Percentiles rank a stretch among this genome's conserved stretches.
Conservation (phyloP, 1,140 invertebrate genomes). For the Drosophila ercepeae region DNA sequence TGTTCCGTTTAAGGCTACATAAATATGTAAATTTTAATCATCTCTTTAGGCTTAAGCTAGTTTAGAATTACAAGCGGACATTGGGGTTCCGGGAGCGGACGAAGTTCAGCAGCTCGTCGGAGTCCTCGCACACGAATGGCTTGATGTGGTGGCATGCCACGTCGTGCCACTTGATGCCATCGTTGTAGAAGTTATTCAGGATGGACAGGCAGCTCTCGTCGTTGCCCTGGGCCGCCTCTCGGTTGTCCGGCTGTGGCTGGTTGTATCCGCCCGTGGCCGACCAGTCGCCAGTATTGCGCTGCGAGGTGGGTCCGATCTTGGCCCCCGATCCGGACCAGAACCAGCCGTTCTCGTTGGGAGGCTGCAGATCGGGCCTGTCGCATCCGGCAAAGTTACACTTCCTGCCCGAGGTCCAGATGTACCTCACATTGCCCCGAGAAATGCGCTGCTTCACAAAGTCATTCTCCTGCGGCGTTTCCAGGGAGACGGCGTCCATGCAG, state of each 20-base stretch:
- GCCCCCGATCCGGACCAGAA: constrained; percentile 96
- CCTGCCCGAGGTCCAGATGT: constrained; percentile 95
- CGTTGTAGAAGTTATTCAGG: constrained; percentile 96
- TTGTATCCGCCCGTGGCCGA: constrained; percentile 93
- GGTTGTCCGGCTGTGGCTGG: constrained; percentile 94
- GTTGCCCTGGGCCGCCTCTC: constrained; percentile 93
- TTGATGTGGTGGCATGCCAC: constrained; percentile 96
- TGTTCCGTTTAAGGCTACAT: constrained; percentile 75
- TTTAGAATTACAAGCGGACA: constrained; percentile 89
- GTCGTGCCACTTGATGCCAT: constrained; percentile 95
- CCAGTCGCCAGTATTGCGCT: constrained; percentile 95
- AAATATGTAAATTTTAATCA: constrained; percentile 63
- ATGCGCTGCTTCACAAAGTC: constrained; percentile 95
- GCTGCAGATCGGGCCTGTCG: constrained; percentile 93
- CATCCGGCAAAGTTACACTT: constrained; percentile 97
- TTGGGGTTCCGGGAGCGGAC: constrained; percentile 93
- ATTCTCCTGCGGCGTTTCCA: constrained; percentile 95
- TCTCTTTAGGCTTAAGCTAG: constrained; percentile 39
- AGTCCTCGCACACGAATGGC: constrained; percentile 96
- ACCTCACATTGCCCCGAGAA: constrained; percentile 88
- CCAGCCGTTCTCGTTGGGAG: constrained; percentile 95
- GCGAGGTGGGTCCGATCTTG: constrained; percentile 94
- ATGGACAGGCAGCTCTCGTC: constrained; percentile 95
- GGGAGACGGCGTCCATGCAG: constrained; percentile 95
- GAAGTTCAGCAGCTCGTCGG: constrained; percentile 95